Conservation (phyloP, 2,113 vertebrate genomes). For the Phyllostomus discolor region DNA sequence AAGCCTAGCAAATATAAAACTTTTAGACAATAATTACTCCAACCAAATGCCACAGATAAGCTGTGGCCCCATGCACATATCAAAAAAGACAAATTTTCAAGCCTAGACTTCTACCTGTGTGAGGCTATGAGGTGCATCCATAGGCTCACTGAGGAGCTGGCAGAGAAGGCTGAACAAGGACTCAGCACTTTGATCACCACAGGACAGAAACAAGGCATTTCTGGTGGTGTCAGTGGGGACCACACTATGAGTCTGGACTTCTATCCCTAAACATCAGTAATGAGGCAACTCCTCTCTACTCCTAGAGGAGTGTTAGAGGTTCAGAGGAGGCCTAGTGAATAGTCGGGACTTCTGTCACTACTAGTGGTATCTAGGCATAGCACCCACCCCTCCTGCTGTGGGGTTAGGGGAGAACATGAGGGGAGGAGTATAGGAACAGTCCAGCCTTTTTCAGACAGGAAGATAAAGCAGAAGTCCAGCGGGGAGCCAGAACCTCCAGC, state of each 20-base stretch:
- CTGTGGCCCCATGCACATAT: neutral
- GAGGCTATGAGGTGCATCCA: neutral
- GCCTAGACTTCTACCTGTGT: neutral
- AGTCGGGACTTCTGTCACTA: neutral
- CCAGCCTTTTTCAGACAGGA: neutral
- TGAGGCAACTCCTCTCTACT: neutral
- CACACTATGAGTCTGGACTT: neutral
- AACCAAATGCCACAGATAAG: neutral
- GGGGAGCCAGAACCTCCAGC: neutral
- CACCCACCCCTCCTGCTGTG: neutral
- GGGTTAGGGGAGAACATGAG: neutral
- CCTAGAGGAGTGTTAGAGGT: neutral
- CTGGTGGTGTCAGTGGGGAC: neutral
- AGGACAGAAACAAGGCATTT: neutral
- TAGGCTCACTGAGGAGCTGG: neutral
- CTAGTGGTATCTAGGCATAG: neutral
- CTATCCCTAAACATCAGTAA: neutral
- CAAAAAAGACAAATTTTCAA: neutral
- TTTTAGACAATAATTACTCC: neutral
- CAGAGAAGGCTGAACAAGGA: neutral
- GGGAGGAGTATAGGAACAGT: neutral
- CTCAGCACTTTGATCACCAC: neutral
- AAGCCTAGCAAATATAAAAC: neutral
- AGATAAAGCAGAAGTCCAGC: neutral
- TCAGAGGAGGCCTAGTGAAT: neutral